These are phyloP conservation scores for Scomber colias DNA, from an alignment of 2,113 vertebrate species.

Conservation along the genomic window DNA sequence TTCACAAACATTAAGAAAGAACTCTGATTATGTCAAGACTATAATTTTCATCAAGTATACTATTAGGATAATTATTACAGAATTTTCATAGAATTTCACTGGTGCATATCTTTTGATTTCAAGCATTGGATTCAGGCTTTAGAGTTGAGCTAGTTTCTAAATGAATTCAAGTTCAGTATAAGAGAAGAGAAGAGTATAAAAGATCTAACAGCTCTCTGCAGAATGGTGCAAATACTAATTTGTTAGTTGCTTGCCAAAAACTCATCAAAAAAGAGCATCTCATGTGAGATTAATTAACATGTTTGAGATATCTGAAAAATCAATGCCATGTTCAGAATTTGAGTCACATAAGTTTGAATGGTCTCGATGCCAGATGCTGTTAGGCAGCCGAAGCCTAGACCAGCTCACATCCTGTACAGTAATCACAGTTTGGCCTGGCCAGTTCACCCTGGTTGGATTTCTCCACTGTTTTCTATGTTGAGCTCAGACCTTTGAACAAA, in stretches of 20 bases:
- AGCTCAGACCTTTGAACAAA: slow-evolving; percentile 62
- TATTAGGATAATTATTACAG: background rate
- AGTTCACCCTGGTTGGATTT: background rate
- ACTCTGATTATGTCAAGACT: background rate
- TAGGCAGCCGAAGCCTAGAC: background rate
- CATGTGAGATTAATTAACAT: slow-evolving; percentile 57
- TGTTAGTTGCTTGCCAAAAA: slow-evolving; percentile 45
- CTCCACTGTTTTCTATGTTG: slow-evolving; percentile 41
- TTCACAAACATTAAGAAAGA: background rate
- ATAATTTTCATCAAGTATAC: background rate
- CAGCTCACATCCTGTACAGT: slow-evolving; percentile 8
- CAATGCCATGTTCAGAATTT: slow-evolving; percentile 2
- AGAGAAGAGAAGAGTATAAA: slow-evolving; percentile 24
- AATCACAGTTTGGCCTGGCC: slow-evolving; percentile 21
- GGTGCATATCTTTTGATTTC: background rate
- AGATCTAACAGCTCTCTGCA: slow-evolving; percentile 32
- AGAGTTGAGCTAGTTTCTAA: slow-evolving; percentile 1
- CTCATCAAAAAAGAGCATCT: slow-evolving; percentile 27
- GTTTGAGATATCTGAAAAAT: slow-evolving; percentile 41
- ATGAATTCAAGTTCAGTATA: slow-evolving; percentile 22
- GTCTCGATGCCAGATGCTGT: slow-evolving; percentile 9
- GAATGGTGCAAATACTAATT: slow-evolving; percentile 29
- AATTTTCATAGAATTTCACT: background rate
- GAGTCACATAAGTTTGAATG: slow-evolving; percentile 15
- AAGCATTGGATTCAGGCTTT: background rate